These are phyloP conservation scores for Drosophila leontia DNA, from an alignment of 1,140 invertebrate genomes.

Conservation along the genomic window DNA sequence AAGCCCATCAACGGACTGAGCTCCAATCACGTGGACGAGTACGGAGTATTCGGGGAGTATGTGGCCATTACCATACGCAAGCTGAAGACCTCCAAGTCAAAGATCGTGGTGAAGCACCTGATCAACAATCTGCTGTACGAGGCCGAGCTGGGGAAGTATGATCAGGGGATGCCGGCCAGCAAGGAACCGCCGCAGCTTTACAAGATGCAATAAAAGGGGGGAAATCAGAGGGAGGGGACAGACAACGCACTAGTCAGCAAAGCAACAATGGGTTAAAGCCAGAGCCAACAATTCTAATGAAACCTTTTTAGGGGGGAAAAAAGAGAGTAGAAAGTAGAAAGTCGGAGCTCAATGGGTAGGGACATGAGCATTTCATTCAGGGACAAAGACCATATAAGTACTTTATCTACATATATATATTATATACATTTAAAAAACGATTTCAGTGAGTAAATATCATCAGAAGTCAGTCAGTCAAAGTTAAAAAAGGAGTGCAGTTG, in stretches of 20 bases:
- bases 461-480: constrained; percentile 55
- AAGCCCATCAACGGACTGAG: constrained; percentile 40
- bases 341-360: constrained; percentile 4
- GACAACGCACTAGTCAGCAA: constrained; percentile 72
- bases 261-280: constrained; percentile 48
- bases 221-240: not conserved
- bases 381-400: constrained; percentile 81
- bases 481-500: constrained; percentile 41
- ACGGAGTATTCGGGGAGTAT: constrained; percentile 81
- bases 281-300: constrained; percentile 58
- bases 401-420: constrained; percentile 58
- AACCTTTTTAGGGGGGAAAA: not conserved
- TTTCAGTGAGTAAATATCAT: constrained; percentile 33
- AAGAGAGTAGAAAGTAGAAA: not conserved
- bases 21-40: constrained; percentile 73
- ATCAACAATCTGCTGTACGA: constrained; percentile 82
- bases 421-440: constrained; percentile 45
- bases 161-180: constrained; percentile 78
- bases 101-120: constrained; percentile 81
- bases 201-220: constrained; percentile 66
- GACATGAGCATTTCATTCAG: constrained; percentile 74
- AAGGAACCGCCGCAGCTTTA: constrained; percentile 83
- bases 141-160: constrained; percentile 81
- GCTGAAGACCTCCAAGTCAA: constrained; percentile 79
- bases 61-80: constrained; percentile 83